phyloP scores from a whole-genome alignment of 2,113 vertebrate species.

The Anthoscopus minutus region DNA sequence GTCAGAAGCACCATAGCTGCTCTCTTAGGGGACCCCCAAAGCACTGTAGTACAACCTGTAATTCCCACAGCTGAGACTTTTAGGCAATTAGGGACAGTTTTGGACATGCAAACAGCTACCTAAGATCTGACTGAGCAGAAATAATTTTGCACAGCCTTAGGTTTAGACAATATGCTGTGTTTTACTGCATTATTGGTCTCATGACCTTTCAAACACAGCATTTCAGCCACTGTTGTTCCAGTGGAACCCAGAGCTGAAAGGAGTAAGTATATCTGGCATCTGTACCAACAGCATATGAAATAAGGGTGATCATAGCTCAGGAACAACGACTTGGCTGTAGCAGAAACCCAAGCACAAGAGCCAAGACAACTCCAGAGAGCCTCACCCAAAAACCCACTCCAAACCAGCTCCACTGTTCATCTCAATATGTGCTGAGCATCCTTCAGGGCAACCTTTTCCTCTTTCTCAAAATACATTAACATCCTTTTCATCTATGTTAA shows the following conservation, averaged over 20 bases:
- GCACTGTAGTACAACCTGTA: not conserved
- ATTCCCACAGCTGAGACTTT: not conserved
- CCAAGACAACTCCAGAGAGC: not conserved
- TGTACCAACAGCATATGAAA: not conserved
- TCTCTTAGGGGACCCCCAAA: not conserved
- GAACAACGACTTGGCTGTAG: not conserved
- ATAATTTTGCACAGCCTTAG: not conserved
- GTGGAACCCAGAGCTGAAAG: not conserved
- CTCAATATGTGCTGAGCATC: not conserved
- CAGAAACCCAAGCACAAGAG: not conserved
- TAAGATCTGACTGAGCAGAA: not conserved
- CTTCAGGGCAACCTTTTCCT: not conserved
- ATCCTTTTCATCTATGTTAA: not conserved
- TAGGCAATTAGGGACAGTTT: not conserved
- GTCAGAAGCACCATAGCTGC: not conserved
- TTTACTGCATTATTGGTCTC: not conserved
- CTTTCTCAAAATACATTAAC: not conserved
- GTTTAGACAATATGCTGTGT: not conserved
- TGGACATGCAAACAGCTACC: not conserved
- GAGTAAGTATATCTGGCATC: not conserved
- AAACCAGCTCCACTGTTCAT: not conserved
- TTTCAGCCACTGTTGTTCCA: not conserved
- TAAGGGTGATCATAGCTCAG: not conserved
- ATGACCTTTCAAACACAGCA: not conserved
- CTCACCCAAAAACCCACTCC: not conserved